Evolutionary conservation across 2,888 invertebrate species (phyloP), one percentile per base, ranked within the genome.

Genomic region (Dasypolia templi): DNA sequence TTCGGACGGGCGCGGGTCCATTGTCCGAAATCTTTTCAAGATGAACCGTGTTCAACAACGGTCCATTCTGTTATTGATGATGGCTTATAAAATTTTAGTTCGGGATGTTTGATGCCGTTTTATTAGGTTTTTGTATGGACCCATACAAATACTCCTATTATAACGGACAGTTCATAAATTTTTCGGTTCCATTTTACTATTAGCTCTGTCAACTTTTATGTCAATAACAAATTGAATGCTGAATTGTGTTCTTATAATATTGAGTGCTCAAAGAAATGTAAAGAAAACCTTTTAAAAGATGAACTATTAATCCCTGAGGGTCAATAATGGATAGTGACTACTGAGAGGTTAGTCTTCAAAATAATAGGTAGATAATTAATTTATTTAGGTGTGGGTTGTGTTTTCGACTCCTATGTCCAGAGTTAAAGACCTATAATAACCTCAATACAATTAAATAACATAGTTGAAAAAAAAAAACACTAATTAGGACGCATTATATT

Each of bases 61-160:
- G 88, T 89, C 90, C 85, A 92, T 93, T 93, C 92, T 91, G 82
- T 93, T 92, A 95, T 94, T 93, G 94, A 94, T 92, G 93, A 93
- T 89, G 87, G 92, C 93, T 93, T 93, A 92, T 93, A 92, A 93
- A 93, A 93, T 90, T 91, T 91, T 87, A 81, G 77, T 85, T 89
- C 89, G 88, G 89, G 79, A 84, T 88, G 88, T 91, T 92, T 91
- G 90, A 91, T 89, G 87, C 83, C 88, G 87, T 92, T 93, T 93
- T 93, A 93, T 93, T 93, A 87, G 86, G 89, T 91, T 90, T 92
- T 92, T 93, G 91, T 91, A 82, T 82, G 85, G 84, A 73, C 80
- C 88, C 88, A 87, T 86, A 88, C 88, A 88, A 89, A 88, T 88
- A 84, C 80, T 73, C 72, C 87, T 84, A 89, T 89, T 88, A 87